Percentiles rank a stretch among this genome's conserved stretches.
Evolutionary conservation across 1,140 invertebrate genomes (phyloP).

Genomic region (Pseudomyrmex pallidus): DNA sequence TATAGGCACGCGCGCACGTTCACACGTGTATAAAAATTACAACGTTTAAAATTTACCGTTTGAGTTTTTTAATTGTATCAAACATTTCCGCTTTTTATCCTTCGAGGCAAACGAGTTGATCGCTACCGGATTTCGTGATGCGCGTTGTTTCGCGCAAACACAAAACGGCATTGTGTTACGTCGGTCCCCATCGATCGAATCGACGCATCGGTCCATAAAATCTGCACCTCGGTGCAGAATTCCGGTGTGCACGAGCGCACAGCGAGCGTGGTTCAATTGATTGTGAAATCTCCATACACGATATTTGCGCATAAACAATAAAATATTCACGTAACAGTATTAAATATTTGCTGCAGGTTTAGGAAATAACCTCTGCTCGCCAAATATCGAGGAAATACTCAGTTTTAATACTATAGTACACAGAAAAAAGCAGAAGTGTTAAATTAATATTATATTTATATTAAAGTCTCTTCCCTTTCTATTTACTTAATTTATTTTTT

Average conservation of each 20-base stretch:
- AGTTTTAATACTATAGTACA: too few relatives aligned
- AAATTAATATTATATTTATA: too few relatives aligned
- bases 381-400: too few relatives aligned
- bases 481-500: too few relatives aligned
- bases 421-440: too few relatives aligned
- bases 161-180: neutral
- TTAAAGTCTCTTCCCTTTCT: too few relatives aligned
- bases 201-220: slow-evolving; percentile 28
- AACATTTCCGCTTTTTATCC: slow-evolving; percentile 10
- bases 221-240: slow-evolving; percentile 15
- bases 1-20: too few relatives aligned
- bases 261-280: slow-evolving; percentile 14
- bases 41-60: neutral
- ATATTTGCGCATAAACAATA: slow-evolving; percentile 9
- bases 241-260: neutral
- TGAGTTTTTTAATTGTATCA: neutral
- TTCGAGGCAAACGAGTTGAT: neutral
- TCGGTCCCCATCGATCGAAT: slow-evolving; percentile 14
- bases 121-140: neutral
- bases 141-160: slow-evolving; percentile 26
- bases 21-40: too few relatives aligned
- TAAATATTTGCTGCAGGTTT: neutral
- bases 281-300: slow-evolving; percentile 11
- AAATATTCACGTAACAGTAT: neutral
- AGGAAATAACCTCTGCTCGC: too few relatives aligned